Evolutionary conservation across 2,113 vertebrate genomes (phyloP).

Genomic region (Chrysochloris asiatica): DNA sequence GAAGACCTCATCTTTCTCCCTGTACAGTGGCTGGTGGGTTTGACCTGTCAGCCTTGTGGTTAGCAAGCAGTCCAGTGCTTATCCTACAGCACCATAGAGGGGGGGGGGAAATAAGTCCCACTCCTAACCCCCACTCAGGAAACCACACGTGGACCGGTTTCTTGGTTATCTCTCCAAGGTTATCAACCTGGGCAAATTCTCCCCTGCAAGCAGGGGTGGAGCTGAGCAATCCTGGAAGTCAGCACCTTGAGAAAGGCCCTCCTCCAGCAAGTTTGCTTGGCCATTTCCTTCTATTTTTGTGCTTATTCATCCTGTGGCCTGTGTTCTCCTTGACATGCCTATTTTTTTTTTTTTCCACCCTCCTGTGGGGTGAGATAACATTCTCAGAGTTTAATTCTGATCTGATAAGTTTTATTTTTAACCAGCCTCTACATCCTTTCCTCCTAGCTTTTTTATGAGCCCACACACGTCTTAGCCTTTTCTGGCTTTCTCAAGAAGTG

Average conservation of each 20-base stretch:
- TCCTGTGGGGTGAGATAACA: constrained; percentile 82
- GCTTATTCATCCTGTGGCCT: constrained; percentile 80
- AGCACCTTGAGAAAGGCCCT: not conserved
- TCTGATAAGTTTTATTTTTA: constrained; percentile 85
- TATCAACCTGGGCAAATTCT: not conserved
- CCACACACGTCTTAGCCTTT: not conserved
- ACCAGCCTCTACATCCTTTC: constrained; percentile 69
- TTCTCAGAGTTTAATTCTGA: constrained; percentile 78
- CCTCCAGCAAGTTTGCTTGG: not conserved
- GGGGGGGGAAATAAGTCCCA: not conserved
- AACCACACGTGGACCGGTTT: not conserved
- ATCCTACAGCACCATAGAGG: too few relatives aligned
- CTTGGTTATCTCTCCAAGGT: not conserved
- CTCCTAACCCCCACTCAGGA: not conserved
- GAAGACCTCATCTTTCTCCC: too few relatives aligned
- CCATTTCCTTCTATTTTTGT: constrained; percentile 82
- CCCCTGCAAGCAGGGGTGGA: too few relatives aligned
- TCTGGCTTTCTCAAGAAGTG: constrained; percentile 16
- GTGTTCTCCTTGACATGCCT: constrained; percentile 76
- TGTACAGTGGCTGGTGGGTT: too few relatives aligned
- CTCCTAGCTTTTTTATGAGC: constrained; percentile 55
- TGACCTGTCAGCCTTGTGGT: too few relatives aligned
- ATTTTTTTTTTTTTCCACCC: constrained; percentile 61
- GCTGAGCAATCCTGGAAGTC: not conserved
- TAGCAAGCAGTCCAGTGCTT: too few relatives aligned